Evolutionary conservation across 2,888 invertebrate species (phyloP), one percentile per base, ranked within the genome.

Genomic region (Venusia cambrica): DNA sequence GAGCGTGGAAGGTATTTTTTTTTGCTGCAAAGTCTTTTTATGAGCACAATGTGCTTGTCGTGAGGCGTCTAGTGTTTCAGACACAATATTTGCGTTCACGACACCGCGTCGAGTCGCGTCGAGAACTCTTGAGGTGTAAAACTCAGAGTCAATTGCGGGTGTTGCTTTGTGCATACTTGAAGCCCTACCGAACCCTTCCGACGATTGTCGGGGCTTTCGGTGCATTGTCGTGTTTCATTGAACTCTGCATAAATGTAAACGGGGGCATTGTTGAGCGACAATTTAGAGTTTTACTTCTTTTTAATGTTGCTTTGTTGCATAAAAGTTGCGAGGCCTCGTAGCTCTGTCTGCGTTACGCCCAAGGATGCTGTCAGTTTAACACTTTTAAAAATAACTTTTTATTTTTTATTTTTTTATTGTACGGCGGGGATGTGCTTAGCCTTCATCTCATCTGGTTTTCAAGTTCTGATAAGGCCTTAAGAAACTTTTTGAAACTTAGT

Each of bases 61-160:
- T 22, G 24, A 20, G 26, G 27, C 21, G 32, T 15, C 17, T 39
- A 9, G 22, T 28, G 15, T 39, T 35, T 24, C 21, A 36, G 36
- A 17, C 15, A 41, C 37, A 45, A 68, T 68, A 70, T 76, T 73
- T 72, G 57, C 67, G 51, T 58, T 62, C 61, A 57, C 59, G 62
- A 56, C 54, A 48, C 38, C 16, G 30, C 45, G 40, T 42, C 55
- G 48, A 51, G 61, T 62, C 52, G 37, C 42, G 45, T 58, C 41
- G 56, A 60, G 53, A 21, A 45, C 62, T 54, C 70, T 68, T 53
- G 57, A 60, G 62, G 58, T 60, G 64, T 59, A 55, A 62, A 56
- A 58, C 67, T 43, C 59, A 50, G 54, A 58, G 59, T 66, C 68
- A 62, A 71, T 73, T 72, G 72, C 60, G 62, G 67, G 61, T 51